These are phyloP conservation scores for Chelidonichthys spinosus DNA, from an alignment of 2,797 vertebrate genomes.

Conservation along the genomic window DNA sequence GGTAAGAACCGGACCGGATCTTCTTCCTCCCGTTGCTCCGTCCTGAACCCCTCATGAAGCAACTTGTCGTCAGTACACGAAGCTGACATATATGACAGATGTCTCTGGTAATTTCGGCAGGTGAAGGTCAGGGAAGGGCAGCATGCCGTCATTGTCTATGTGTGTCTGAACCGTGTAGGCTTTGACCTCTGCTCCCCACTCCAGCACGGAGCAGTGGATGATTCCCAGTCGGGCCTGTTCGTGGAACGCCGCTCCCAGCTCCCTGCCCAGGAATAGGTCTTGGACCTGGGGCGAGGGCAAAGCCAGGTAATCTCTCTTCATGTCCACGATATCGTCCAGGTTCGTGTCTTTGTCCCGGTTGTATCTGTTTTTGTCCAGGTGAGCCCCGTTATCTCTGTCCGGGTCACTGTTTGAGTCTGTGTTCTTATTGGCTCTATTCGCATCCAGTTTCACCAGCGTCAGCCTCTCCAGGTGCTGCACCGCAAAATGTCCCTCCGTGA, in stretches of 20 bases:
- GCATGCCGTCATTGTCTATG: conserved; percentile 66
- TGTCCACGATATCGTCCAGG: conserved; percentile 38
- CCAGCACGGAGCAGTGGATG: conserved; percentile 73
- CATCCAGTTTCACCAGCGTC: conserved; percentile 61
- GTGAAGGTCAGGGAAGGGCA: conserved; percentile 76
- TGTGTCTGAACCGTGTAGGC: conserved; percentile 78
- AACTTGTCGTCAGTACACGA: conserved; percentile 66
- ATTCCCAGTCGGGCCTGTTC: conserved; percentile 77
- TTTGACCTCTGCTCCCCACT: conserved; percentile 67
- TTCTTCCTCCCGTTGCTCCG: background rate
- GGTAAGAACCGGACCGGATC: background rate
- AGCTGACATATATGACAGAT: conserved; percentile 76
- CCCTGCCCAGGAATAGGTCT: conserved; percentile 73
- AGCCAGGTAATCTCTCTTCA: conserved; percentile 34
- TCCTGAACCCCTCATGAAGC: background rate
- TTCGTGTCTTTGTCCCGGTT: conserved; percentile 54
- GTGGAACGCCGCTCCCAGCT: conserved; percentile 67
- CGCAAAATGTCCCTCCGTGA: conserved; percentile 60
- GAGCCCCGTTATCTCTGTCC: conserved; percentile 38
- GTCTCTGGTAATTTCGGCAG: conserved; percentile 70
- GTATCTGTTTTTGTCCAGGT: conserved; percentile 48
- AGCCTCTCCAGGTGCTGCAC: conserved; percentile 76
- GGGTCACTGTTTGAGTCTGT: conserved; percentile 43
- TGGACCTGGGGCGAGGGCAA: conserved; percentile 59
- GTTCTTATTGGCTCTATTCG: conserved; percentile 46